These are phyloP conservation scores for Cantharis rustica DNA, from an alignment of 2,888 invertebrate genomes.

Conservation along the genomic window DNA sequence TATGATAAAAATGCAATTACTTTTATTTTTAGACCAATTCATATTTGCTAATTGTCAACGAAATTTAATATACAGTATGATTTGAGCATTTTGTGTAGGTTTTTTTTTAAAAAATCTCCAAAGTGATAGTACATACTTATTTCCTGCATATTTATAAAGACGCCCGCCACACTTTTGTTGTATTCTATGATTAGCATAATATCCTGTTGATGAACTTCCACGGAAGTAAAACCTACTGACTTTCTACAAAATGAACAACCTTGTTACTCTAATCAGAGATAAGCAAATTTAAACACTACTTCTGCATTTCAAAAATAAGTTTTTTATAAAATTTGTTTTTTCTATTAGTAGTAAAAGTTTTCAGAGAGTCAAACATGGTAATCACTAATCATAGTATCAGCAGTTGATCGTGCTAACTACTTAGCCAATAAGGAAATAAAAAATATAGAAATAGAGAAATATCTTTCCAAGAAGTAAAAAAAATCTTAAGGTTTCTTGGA, in stretches of 20 bases:
- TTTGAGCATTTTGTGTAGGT: not conserved
- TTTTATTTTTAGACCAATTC: not conserved
- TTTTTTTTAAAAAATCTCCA: too few species aligned
- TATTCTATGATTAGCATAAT: not conserved
- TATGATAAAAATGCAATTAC: not conserved
- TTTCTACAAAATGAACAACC: not conserved
- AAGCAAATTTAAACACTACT: too few species aligned
- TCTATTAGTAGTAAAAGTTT: too few species aligned
- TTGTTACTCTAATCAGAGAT: not conserved
- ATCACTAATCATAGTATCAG: too few species aligned
- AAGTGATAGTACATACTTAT: not conserved
- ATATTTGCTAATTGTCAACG: not conserved
- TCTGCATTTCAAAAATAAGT: too few species aligned
- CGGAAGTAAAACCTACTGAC: not conserved
- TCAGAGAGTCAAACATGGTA: too few species aligned
- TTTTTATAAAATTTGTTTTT: too few species aligned
- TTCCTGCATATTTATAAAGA: not conserved
- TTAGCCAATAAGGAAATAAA: too few species aligned
- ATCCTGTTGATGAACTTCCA: not conserved
- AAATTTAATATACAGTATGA: not conserved
- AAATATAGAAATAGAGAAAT: too few species aligned
- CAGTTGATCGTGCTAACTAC: too few species aligned
- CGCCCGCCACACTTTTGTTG: not conserved
- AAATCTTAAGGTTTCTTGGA: too few species aligned
- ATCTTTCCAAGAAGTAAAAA: too few species aligned